These are phyloP conservation scores for Subacronicta megacephala DNA, from an alignment of 2,888 invertebrate species.

Conservation along the genomic window DNA sequence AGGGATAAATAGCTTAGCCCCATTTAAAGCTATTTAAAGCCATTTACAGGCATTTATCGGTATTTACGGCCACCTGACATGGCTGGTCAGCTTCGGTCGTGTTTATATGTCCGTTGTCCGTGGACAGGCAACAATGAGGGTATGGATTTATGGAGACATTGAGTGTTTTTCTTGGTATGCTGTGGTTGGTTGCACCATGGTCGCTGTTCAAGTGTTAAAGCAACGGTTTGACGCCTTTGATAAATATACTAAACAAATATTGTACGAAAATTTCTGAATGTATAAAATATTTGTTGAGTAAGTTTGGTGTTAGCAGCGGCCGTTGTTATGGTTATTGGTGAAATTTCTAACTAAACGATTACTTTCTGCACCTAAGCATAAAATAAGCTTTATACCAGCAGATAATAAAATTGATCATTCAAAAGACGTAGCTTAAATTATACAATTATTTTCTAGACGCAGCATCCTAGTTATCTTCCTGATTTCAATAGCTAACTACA, in stretches of 20 bases:
- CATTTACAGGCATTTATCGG: slow-evolving; percentile 63
- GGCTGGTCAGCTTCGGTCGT: slow-evolving; percentile 62
- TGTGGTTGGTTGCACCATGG: slow-evolving; percentile 53
- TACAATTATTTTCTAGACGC: not conserved
- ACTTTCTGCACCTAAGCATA: no score
- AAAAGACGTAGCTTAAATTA: not conserved
- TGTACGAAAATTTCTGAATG: not conserved
- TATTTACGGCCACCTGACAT: slow-evolving; percentile 71
- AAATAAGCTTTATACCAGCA: no score
- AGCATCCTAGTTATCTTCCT: not conserved
- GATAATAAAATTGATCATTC: no score
- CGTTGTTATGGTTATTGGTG: slow-evolving; percentile 1
- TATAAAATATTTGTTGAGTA: not conserved
- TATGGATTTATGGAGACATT: slow-evolving; percentile 76
- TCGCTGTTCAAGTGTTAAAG: slow-evolving; percentile 11
- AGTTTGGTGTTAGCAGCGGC: not conserved
- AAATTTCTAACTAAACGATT: not conserved
- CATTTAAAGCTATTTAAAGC: slow-evolving; percentile 65
- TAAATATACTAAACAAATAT: slow-evolving; percentile 16
- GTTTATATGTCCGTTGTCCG: slow-evolving; percentile 73
- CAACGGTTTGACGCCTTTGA: slow-evolving; percentile 28
- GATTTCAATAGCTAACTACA: slow-evolving; percentile 5
- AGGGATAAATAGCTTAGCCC: slow-evolving; percentile 58
- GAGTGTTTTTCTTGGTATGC: slow-evolving; percentile 77
- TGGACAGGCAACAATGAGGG: slow-evolving; percentile 65